Percentiles rank a stretch among this genome's conserved stretches.
Evolutionary conservation across 1,140 invertebrate species (phyloP).

Genomic region (Apis laboriosa): DNA sequence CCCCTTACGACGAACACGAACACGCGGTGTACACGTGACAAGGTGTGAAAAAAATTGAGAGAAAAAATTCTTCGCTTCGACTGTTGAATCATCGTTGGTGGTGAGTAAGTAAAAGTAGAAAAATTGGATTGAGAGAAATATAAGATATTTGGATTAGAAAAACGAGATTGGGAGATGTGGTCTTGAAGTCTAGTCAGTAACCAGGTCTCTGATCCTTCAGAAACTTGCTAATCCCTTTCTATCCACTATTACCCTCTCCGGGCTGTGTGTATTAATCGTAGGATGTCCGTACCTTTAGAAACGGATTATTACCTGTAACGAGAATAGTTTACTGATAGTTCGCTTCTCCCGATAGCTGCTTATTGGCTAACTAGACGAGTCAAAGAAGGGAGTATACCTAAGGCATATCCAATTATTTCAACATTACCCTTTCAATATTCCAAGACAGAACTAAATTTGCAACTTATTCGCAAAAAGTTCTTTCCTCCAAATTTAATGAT

Average conservation of each 20-base stretch:
- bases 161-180: neutral
- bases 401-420: no score
- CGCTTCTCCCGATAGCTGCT: constrained; percentile 1
- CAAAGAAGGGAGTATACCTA: constrained; percentile 1
- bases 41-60: no score
- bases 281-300: constrained; percentile 9
- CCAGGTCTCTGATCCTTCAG: neutral
- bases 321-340: constrained; percentile 39
- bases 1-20: neutral
- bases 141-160: neutral
- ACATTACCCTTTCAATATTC: neutral
- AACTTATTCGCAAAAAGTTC: neutral
- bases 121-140: no score
- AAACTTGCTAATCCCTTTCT: constrained; percentile 5
- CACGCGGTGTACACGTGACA: neutral
- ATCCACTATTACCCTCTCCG: neutral
- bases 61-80: no score
- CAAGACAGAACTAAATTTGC: neutral
- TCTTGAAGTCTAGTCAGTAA: neutral
- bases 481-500: neutral
- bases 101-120: no score
- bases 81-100: no score
- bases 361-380: constrained; percentile 18
- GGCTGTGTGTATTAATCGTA: constrained; percentile 3
- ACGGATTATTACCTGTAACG: constrained; percentile 39